Base-by-base conservation (phyloP, 2,888 invertebrate genomes). In the Cylloceria caligata region DNA sequence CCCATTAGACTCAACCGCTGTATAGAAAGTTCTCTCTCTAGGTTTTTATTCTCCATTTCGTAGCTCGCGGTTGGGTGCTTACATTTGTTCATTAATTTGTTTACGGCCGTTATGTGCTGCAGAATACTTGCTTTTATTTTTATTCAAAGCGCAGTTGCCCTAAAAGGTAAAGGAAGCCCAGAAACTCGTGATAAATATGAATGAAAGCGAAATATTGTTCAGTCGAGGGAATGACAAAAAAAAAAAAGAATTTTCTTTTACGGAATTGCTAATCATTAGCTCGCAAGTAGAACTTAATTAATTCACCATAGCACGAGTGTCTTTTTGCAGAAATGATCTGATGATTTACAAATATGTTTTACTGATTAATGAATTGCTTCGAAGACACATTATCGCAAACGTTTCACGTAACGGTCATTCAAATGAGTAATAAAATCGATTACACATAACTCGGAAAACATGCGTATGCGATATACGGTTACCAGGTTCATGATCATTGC, bases 81-180 rank as follows among this genome's bases (percentile, higher is more conserved):
- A 36, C 68, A 49, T 13, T 16, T 21, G 52, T 68, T 52, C 16
- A 52, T 68, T 68, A 68, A 52, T 49, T 68, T 68, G 36, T 68
- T 49, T 36, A 21, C 16, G 21, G 68, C 6, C 7, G 3, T 34
- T 7, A 11, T 52, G 30, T 52, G 30, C 13, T 3, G 2, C 21
- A 52, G 1, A 52, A 24, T 4, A 52, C 2, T 16, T 24, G 52
- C n/a, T 52, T 52, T 13, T 68, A 52, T 68, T 21, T 36, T 21
- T 36, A 19, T 68, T 13, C 4, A 21, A 52, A 39, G 19, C 30
- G 3, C 34, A 19, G 36, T 1, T 16, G 34, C 34, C 5, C 34
- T 36, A 34, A 30, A n/a, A 16, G 16, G 3, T 19, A 60, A 16
- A 13, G n/a, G 9, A 36, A 34, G 3, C 24, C 3, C 1, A 24